Evolutionary conservation across 2,888 invertebrate species (phyloP), one percentile per base, ranked within the genome.

Genomic region (Aricia artaxerxes): DNA sequence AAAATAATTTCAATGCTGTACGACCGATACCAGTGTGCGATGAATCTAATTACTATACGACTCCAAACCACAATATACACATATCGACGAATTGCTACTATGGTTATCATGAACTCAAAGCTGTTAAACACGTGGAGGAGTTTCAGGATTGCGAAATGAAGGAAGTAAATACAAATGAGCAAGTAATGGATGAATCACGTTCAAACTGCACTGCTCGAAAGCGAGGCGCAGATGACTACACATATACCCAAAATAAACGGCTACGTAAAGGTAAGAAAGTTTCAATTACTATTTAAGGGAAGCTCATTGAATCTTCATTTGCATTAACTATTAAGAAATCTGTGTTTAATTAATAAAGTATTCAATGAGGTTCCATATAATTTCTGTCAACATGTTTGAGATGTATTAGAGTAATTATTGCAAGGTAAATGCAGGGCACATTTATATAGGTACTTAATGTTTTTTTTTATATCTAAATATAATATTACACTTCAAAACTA

Each of bases 51-150:
- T 88, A 88, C 85, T 85, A 87, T 86, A 86, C 88, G 87, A 90
- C 89, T 83, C 93, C 91, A 88, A 92, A 89, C 87, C 93, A 90
- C 82, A 93, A 90, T 84, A 85, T 94, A 83, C 93, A 93, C 85
- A 89, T 95, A 85, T 95, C 95, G 77, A 93, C 92, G 73, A 95
- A 95, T 87, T 94, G 94, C 84, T 95, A 95, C 84, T 95, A 95
- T 82, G 95, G 95, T 78, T 95, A 90, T 86, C 94, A 95, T 80
- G 88, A 91, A 81, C 84, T 89, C 75, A 90, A 91, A 83, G 87
- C 81, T 78, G 78, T 84, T 53, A 85, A 85, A 84, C 87, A 83
- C 81, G 82, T 83, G 79, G 84, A 87, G 83, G 85, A 85, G 82
- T 87, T 85, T 80, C 78, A 69, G 77, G 84, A 83, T 81, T 82